Evolutionary conservation across 2,888 invertebrate genomes (phyloP).

Genomic region (Drosophila anceps): DNA sequence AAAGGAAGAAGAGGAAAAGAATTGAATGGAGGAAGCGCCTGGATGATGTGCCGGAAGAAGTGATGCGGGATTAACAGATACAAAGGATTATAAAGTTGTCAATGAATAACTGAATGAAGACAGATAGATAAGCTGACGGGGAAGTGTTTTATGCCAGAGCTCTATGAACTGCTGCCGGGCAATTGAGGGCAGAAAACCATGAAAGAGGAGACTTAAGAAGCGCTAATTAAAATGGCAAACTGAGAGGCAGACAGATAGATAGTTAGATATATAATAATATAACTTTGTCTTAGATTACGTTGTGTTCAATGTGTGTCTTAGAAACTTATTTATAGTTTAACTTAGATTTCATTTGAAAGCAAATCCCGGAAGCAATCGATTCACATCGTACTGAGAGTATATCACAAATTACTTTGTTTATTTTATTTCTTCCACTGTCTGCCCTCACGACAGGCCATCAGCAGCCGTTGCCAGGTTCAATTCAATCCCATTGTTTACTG

Average conservation of each 20-base stretch:
- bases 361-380: background rate
- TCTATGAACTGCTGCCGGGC: conserved; percentile 1
- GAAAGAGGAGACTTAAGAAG: conserved; percentile 2
- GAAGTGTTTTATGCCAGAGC: conserved; percentile 31
- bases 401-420: conserved; percentile 32
- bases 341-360: background rate
- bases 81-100: conserved; percentile 72
- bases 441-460: background rate
- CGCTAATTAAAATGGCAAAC: conserved; percentile 1
- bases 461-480: conserved; percentile 39
- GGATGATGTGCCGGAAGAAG: conserved; percentile 43
- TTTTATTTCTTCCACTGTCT: background rate
- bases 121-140: conserved; percentile 44
- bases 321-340: background rate
- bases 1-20: background rate
- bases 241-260: background rate
- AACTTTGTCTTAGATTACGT: no score
- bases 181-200: background rate
- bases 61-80: conserved; percentile 65
- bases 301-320: no score
- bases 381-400: conserved; percentile 10
- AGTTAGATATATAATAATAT: background rate
- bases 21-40: conserved; percentile 32
- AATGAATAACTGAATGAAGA: conserved; percentile 63
- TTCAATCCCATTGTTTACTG: conserved; percentile 11